phyloP scores from a whole-genome alignment of 2,113 vertebrate species.

The Lampris megalopsis region DNA sequence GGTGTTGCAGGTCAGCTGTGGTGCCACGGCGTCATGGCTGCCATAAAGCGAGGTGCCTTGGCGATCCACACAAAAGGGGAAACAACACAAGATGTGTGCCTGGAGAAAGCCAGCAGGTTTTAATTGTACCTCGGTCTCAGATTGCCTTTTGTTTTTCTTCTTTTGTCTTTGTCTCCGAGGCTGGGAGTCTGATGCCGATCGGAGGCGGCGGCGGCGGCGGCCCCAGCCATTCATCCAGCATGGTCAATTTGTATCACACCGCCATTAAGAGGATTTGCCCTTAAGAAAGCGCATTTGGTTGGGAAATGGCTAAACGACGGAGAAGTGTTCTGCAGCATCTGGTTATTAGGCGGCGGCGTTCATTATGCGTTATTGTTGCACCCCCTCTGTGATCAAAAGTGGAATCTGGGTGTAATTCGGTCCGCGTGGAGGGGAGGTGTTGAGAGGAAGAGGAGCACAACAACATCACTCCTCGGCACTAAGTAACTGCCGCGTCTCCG shows the following conservation, averaged over 20 bases:
- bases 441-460: slow-evolving; percentile 15
- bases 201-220: not conserved
- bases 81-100: slow-evolving; percentile 8
- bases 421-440: slow-evolving; percentile 18
- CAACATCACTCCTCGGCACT: no score
- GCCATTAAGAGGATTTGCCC: slow-evolving; percentile 57
- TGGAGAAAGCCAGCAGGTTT: slow-evolving; percentile 36
- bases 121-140: slow-evolving; percentile 29
- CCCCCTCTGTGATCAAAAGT: slow-evolving; percentile 61
- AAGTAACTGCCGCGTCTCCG: not conserved
- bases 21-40: no score
- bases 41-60: no score
- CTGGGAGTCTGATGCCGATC: slow-evolving; percentile 24
- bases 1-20: no score
- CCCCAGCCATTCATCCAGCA: slow-evolving; percentile 37
- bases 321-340: slow-evolving; percentile 56
- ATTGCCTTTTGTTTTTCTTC: slow-evolving; percentile 35
- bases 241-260: slow-evolving; percentile 53
- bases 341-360: slow-evolving; percentile 63
- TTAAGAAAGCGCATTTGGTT: slow-evolving; percentile 58
- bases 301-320: slow-evolving; percentile 54
- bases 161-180: slow-evolving; percentile 19
- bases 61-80: no score
- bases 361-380: slow-evolving; percentile 58
- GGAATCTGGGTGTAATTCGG: slow-evolving; percentile 52